Percentiles rank a stretch among this genome's conserved stretches.
These are phyloP conservation scores for Lysandra bellargus DNA, from an alignment of 2,888 invertebrate genomes.

Conservation along the genomic window DNA sequence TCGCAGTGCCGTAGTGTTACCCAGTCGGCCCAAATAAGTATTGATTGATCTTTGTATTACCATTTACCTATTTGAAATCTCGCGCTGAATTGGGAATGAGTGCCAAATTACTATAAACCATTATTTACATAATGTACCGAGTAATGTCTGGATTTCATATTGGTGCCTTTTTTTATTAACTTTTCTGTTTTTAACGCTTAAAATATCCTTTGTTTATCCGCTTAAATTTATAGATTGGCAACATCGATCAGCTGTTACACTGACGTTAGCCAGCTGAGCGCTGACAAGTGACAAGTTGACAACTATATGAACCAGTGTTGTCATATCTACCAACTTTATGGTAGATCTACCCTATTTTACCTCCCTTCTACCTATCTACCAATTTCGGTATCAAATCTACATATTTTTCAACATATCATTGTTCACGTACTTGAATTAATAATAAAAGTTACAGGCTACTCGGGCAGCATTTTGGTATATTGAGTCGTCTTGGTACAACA, in stretches of 20 bases:
- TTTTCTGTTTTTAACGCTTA: not conserved
- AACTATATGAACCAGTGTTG: no score
- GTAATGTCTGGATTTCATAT: not conserved
- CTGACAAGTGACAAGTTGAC: not conserved
- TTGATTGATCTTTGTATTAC: not conserved
- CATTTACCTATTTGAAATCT: not conserved
- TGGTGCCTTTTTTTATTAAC: not conserved
- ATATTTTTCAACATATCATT: no score
- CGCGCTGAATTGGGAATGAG: not conserved
- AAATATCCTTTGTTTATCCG: no score
- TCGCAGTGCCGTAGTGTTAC: constrained; percentile 6
- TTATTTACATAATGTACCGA: not conserved
- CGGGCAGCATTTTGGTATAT: no score
- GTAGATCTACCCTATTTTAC: no score
- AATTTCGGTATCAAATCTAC: no score
- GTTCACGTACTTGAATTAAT: no score
- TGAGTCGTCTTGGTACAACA: no score
- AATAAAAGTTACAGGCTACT: no score
- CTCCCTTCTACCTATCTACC: no score
- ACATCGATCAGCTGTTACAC: not conserved
- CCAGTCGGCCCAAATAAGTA: not conserved
- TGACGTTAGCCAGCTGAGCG: not conserved
- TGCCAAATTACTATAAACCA: not conserved
- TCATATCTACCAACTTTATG: no score
- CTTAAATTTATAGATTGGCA: not conserved